A percentile compares a stretch with the other conserved stretches of the same genome.
phyloP scores from a whole-genome alignment of 2,797 vertebrate species.

The Sebastes wilsoni region DNA sequence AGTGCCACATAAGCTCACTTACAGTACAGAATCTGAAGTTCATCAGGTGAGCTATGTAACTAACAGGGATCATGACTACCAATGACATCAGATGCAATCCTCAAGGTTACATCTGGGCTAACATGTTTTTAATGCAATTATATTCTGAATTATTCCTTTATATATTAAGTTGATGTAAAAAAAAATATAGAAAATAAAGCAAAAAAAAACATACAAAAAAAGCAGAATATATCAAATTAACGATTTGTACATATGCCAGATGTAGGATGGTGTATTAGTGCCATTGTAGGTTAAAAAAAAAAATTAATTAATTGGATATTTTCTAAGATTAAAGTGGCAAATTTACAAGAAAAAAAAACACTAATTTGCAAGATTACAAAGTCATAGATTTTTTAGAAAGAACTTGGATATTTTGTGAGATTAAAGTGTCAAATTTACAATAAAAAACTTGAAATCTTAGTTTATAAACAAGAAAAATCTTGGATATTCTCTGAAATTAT shows the following conservation, averaged over 20 bases:
- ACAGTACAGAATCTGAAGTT: neutral
- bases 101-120: neutral
- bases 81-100: no score
- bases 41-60: neutral
- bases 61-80: neutral
- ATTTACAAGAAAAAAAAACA: no score
- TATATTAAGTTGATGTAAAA: neutral
- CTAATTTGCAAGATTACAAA: no score
- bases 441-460: fast-evolving
- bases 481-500: no score
- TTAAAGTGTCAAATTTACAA: no score
- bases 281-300: neutral
- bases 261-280: neutral
- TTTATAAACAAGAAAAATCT: no score
- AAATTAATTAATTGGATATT: no score
- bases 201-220: neutral
- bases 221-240: neutral
- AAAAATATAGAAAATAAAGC: no score
- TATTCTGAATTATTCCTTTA: neutral
- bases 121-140: neutral
- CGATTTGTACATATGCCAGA: neutral
- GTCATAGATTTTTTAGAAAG: no score
- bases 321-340: no score
- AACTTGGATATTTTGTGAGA: no score
- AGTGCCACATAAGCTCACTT: neutral